Evolutionary conservation across 2,888 invertebrate genomes (phyloP).

Genomic region (Molanna angustata): DNA sequence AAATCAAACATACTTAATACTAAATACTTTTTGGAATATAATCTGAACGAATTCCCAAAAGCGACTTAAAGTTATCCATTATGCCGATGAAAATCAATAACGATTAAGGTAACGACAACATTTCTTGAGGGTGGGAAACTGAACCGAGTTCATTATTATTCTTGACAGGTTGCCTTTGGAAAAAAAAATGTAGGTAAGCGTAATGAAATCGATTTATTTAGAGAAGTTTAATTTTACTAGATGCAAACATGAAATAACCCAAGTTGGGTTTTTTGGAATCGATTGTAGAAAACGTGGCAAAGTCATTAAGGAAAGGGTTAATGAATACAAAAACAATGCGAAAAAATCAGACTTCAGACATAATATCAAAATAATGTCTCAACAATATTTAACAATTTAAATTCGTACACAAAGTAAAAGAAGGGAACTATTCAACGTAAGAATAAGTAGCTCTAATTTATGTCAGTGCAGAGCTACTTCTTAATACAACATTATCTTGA

Average conservation of each 20-base stretch:
- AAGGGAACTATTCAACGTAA: no score
- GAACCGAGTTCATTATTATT: constrained; percentile 4
- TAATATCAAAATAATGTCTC: no score
- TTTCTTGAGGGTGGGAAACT: neutral
- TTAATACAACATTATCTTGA: no score
- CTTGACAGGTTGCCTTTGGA: neutral
- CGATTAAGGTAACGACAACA: neutral
- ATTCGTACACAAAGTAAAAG: no score
- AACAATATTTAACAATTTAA: no score
- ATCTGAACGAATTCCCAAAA: neutral
- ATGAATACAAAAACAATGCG: neutral
- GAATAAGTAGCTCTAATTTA: no score
- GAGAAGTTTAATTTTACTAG: neutral
- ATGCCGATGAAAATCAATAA: constrained; percentile 11
- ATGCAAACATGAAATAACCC: neutral
- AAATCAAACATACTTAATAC: no score
- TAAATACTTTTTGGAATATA: no score
- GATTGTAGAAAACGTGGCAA: neutral
- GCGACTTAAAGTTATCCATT: neutral
- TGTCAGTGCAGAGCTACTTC: no score
- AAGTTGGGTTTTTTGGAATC: no score
- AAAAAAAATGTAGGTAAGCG: neutral
- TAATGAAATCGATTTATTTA: neutral
- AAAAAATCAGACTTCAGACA: no score
- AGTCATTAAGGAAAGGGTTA: neutral